Base-by-base conservation (phyloP, 2,888 invertebrate genomes). In the Hydrotaea cyrtoneurina region DNA sequence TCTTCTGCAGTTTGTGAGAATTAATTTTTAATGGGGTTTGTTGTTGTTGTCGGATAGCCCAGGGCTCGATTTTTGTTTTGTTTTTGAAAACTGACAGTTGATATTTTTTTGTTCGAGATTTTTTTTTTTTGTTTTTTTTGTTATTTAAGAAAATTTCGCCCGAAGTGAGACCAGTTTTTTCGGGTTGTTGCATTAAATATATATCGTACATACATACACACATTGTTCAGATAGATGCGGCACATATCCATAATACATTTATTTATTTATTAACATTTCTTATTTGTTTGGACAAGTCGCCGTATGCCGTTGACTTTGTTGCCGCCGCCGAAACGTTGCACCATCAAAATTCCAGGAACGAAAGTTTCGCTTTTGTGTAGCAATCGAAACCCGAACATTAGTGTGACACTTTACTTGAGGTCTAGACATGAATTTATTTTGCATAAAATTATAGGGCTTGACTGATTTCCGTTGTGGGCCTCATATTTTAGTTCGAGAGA, bases 1-100 rank as follows among this genome's bases (percentile, higher is more conserved):
- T 79, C 57, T 78, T 77, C 21, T 84, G 80, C 77, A 75, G 86
- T 87, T 86, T 89, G 88, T 89, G 89, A 89, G 90, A 89, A 90
- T 84, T 90, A 90, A 90, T 90, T 90, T 89, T 90, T 90, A 90
- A 90, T 90, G 90, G 81, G 85, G 82, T 85, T 85, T 85, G 82
- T 46, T 69, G 69, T 66, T 66, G 66, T 85, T 82, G 84, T 85
- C 81, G 79, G 82, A 85, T 79, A 76, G 89, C 84, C 76, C 0
- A 11, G 39, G 55, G 19, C n/a, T 50, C 21, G 36, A 88, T 90
- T 87, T 90, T 89, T n/a, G n/a, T n/a, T 89, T 88, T 88, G 86
- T 87, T 88, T 66, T 71, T 87, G 88, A 87, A 89, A 89, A 90
- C 90, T 90, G 90, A 90, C 90, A 90, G 90, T 90, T 90, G 90